Base-by-base conservation (phyloP, 2,888 invertebrate genomes). In the Heteromurus nitidus region DNA sequence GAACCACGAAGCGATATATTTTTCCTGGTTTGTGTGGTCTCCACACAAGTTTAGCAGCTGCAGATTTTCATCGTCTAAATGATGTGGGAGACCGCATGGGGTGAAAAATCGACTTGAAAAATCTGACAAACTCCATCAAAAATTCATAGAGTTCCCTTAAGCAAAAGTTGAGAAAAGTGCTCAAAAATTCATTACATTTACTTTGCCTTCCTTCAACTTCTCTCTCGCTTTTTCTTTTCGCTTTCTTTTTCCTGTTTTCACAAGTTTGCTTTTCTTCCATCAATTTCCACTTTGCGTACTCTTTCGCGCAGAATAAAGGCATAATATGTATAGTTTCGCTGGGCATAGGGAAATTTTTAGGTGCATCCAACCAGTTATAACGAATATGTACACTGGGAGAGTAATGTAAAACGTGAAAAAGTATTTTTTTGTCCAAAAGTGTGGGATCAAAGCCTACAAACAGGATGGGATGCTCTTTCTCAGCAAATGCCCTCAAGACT, bases 61-160 rank as follows among this genome's bases (percentile, higher is more conserved):
- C 60, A 80, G 24, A 58, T 73, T 80, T 80, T 80, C 67, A 72
- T 79, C 65, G 64, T 79, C 24, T 58, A 72, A n/a, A 70, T 72
- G 79, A 70, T 79, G 80, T 80, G 80, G 80, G 31, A 73, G 73
- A 73, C 80, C 80, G 73, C 80, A 80, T 73, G 80, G 80, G 80
- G 80, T 73, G 80, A 80, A 80, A 79, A 80, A 80, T 80, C 80
- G 80, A 72, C 73, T 80, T 83, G 60, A 85, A 83, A 85, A 84
- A 86, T 85, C 83, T 84, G 82, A 75, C 82, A 86, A 86, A 86
- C 86, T 79, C 70, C 70, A 85, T 85, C 79, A 86, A 86, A 85
- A 84, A 86, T 86, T 84, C 86, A 86, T 72, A 62, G 68, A 74
- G 60, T 81, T 82, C 76, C 83, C 83, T 79, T 60, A 55, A 77